Percentiles rank a stretch among this genome's conserved stretches.
phyloP scores from a whole-genome alignment of 2,113 vertebrate genomes.

The Brachyistius frenatus region DNA sequence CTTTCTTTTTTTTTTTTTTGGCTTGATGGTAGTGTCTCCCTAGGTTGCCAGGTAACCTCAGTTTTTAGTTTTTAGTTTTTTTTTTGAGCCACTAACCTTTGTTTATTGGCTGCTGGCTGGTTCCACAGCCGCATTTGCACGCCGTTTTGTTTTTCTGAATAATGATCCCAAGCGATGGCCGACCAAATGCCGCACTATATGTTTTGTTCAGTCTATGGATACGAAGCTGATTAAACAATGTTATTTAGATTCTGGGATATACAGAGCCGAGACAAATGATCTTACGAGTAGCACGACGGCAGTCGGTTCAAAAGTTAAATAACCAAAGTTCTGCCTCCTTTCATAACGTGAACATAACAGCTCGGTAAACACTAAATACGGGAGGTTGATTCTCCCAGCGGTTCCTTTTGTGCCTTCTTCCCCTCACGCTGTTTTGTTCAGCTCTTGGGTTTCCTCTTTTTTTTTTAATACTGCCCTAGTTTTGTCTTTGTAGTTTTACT shows the following conservation, averaged over 20 bases:
- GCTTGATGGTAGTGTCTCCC: not conserved
- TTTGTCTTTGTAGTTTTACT: not conserved
- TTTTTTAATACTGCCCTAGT: not conserved
- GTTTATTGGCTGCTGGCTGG: not conserved
- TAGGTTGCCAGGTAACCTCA: not conserved
- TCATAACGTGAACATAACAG: slow-evolving; percentile 7
- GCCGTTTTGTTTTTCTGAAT: too few species aligned
- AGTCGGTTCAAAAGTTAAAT: too few species aligned
- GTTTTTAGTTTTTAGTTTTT: not conserved
- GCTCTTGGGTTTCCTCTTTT: slow-evolving; percentile 21
- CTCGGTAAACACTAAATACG: not conserved
- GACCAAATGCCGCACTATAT: not conserved
- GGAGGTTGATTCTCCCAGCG: not conserved
- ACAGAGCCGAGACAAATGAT: too few species aligned
- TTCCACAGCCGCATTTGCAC: too few species aligned
- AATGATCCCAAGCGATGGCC: not conserved
- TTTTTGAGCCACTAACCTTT: too few species aligned
- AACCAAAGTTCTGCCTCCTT: not conserved
- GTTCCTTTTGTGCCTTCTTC: slow-evolving; percentile 19
- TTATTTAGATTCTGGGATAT: too few species aligned
- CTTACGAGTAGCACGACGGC: too few species aligned
- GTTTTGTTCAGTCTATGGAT: not conserved
- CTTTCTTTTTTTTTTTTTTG: not conserved
- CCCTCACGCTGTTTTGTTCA: slow-evolving; percentile 17
- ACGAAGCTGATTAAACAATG: not conserved